Conservation (phyloP, 2,113 vertebrate genomes). For the Notarius lentiginosus region DNA sequence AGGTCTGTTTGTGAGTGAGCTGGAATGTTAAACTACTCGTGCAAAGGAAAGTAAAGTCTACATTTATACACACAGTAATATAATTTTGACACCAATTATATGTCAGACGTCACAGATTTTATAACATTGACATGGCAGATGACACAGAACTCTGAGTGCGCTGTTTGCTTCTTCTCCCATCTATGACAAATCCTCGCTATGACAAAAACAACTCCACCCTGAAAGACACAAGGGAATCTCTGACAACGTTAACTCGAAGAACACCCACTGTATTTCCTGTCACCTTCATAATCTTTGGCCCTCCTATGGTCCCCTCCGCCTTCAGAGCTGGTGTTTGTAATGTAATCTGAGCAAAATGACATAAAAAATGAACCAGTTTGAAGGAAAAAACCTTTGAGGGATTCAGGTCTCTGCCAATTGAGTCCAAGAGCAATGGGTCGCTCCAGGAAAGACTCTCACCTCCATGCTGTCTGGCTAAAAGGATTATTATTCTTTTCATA, state of each 20-base stretch:
- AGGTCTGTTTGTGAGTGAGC: background rate
- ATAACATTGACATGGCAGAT: slow-evolving; percentile 22
- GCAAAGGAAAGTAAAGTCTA: background rate
- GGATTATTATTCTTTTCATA: background rate
- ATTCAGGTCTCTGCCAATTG: background rate
- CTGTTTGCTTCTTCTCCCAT: slow-evolving; percentile 15
- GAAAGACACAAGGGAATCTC: slow-evolving; percentile 35
- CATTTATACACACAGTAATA: background rate
- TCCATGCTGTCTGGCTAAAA: background rate
- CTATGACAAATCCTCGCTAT: slow-evolving; percentile 49
- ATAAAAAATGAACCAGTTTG: background rate
- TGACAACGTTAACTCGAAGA: slow-evolving; percentile 32
- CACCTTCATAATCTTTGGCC: slow-evolving; percentile 44
- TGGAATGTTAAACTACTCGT: background rate
- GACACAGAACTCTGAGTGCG: slow-evolving; percentile 26
- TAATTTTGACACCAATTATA: background rate
- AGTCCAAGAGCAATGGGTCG: background rate
- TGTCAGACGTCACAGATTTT: background rate
- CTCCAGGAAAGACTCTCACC: background rate
- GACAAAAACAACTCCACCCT: slow-evolving; percentile 51
- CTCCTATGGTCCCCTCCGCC: slow-evolving; percentile 28
- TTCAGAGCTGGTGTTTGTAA: slow-evolving; percentile 38
- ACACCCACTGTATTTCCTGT: slow-evolving; percentile 41
- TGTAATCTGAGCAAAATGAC: slow-evolving; percentile 26
- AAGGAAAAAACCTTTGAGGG: background rate